phyloP scores from a whole-genome alignment of 2,888 invertebrate species.

The Lasioglossum lativentre region DNA sequence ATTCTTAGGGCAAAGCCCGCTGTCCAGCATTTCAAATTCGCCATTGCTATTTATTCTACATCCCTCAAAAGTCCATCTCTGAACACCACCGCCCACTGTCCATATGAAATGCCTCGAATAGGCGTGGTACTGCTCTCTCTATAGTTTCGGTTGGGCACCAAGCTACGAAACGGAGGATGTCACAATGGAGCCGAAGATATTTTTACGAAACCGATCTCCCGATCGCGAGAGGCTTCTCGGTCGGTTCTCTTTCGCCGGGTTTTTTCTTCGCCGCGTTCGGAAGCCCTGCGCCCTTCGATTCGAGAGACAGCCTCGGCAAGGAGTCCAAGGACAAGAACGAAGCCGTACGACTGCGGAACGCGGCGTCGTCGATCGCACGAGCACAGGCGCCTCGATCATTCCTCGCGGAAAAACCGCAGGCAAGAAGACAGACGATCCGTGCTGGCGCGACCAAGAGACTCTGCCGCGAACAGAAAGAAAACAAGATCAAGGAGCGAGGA shows the following conservation, averaged over 20 bases:
- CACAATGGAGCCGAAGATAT: not conserved
- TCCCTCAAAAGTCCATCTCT: too few relatives aligned
- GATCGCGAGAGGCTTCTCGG: not conserved
- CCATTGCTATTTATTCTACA: too few relatives aligned
- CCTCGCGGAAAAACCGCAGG: slow-evolving; percentile 30
- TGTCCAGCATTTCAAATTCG: too few relatives aligned
- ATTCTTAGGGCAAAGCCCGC: too few relatives aligned
- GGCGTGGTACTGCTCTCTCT: too few relatives aligned
- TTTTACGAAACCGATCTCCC: not conserved
- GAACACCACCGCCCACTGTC: too few relatives aligned
- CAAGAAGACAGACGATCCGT: not conserved
- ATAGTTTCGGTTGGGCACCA: too few relatives aligned
- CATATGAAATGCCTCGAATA: too few relatives aligned
- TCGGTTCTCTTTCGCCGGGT: not conserved
- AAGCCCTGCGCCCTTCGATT: not conserved
- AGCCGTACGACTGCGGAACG: slow-evolving; percentile 31
- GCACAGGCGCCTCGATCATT: slow-evolving; percentile 14
- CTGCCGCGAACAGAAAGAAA: not conserved
- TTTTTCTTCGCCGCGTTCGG: not conserved
- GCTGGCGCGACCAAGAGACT: not conserved
- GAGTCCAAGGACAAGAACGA: slow-evolving; percentile 26
- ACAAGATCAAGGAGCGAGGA: not conserved
- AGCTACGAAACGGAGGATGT: too few relatives aligned
- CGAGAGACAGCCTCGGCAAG: not conserved
- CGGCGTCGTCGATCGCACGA: not conserved